Conservation (phyloP, 2,113 vertebrate species). For the Leucosticte australis region DNA sequence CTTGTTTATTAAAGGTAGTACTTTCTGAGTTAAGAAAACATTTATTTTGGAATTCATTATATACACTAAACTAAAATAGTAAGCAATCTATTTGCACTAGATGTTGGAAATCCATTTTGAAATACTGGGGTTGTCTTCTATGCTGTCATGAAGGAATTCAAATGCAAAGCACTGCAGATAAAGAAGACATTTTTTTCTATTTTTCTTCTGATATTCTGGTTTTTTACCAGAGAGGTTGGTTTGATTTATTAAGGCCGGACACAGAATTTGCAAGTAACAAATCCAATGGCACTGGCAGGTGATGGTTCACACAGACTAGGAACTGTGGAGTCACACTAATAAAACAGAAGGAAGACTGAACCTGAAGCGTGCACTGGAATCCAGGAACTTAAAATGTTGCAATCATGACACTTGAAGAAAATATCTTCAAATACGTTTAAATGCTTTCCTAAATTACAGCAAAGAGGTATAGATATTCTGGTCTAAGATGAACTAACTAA, state of each 20-base stretch:
- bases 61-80: background rate
- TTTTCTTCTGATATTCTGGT: background rate
- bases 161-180: background rate
- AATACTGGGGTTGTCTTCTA: background rate
- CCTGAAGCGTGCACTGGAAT: background rate
- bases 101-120: background rate
- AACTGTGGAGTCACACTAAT: background rate
- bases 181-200: background rate
- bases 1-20: background rate
- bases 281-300: background rate
- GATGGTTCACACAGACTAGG: background rate
- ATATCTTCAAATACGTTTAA: background rate
- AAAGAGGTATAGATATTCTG: background rate
- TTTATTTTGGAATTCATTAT: background rate
- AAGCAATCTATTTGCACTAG: background rate
- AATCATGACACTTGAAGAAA: background rate
- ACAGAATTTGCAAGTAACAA: background rate
- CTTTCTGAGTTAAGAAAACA: background rate
- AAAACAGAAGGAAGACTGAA: background rate
- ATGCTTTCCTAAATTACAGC: background rate
- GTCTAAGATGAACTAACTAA: background rate
- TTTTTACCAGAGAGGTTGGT: background rate
- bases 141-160: background rate
- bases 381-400: background rate
- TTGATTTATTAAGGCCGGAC: background rate